These are phyloP conservation scores for Semaprochilodus insignis DNA, from an alignment of 2,797 vertebrate genomes.

Conservation along the genomic window DNA sequence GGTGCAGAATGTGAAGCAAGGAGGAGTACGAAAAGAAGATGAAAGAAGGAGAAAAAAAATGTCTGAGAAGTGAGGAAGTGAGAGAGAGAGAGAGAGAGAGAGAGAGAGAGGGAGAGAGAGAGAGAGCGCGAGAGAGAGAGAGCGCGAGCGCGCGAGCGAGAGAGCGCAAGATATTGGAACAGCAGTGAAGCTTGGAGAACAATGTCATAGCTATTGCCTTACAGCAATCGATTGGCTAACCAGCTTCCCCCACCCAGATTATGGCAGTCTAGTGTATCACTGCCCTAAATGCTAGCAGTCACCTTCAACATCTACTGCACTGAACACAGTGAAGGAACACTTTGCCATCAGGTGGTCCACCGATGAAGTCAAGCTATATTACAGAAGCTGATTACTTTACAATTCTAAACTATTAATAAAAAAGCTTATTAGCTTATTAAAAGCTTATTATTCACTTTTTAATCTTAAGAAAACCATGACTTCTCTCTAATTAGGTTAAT, in stretches of 20 bases:
- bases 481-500: too few relatives aligned
- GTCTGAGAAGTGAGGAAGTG: not conserved
- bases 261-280: too few relatives aligned
- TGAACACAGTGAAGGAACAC: not conserved
- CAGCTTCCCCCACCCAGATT: conserved; percentile 50
- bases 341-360: not conserved
- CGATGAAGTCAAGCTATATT: not conserved
- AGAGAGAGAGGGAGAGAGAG: not conserved
- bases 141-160: not conserved
- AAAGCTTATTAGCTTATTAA: too few relatives aligned
- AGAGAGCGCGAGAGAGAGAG: conserved; percentile 24
- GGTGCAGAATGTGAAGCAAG: not conserved
- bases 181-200: conserved; percentile 53
- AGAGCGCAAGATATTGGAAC: conserved; percentile 27
- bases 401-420: not conserved
- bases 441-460: too few relatives aligned
- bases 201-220: conserved; percentile 74
- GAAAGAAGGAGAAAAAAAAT: not conserved
- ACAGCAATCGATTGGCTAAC: conserved; percentile 70
- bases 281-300: conserved; percentile 41
- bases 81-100: not conserved
- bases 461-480: too few relatives aligned
- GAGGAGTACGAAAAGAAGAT: not conserved
- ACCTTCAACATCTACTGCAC: conserved; percentile 36
- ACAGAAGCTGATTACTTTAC: not conserved